Conservation (phyloP, 2,888 invertebrate genomes). For the Scelioninae gen. 1 region DNA sequence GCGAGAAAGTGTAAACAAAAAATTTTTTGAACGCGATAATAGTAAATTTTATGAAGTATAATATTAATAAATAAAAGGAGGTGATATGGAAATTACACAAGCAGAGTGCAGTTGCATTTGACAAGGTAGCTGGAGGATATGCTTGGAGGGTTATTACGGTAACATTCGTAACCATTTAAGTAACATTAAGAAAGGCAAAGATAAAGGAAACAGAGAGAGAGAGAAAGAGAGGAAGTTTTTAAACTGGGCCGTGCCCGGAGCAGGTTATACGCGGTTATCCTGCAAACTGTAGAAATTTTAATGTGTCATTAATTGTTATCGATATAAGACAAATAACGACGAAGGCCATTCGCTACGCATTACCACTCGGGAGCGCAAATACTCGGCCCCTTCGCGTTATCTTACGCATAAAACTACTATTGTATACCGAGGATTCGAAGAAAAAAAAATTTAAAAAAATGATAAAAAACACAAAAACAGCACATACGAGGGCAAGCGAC, state of each 20-base stretch:
- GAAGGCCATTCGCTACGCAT: slow-evolving; percentile 72
- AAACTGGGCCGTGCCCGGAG: slow-evolving; percentile 79
- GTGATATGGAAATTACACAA: slow-evolving; percentile 14
- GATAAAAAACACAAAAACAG: no score
- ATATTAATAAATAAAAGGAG: slow-evolving; percentile 46
- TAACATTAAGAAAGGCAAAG: slow-evolving; percentile 38
- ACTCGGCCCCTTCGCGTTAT: slow-evolving; percentile 76
- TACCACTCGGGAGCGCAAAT: slow-evolving; percentile 72
- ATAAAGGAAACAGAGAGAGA: slow-evolving; percentile 36
- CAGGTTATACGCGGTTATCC: slow-evolving; percentile 77
- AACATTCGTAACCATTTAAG: slow-evolving; percentile 39
- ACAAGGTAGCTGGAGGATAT: slow-evolving; percentile 36
- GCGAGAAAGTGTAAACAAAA: slow-evolving; percentile 79
- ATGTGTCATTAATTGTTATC: slow-evolving; percentile 83
- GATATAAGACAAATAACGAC: slow-evolving; percentile 78
- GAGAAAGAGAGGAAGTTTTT: slow-evolving; percentile 71
- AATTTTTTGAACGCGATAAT: slow-evolving; percentile 74
- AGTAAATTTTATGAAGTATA: slow-evolving; percentile 65
- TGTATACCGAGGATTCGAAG: slow-evolving; percentile 74
- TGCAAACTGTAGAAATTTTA: slow-evolving; percentile 82
- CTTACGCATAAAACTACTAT: slow-evolving; percentile 73
- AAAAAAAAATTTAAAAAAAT: no score
- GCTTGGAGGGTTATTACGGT: slow-evolving; percentile 44
- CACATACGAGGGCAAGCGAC: no score
- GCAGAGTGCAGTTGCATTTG: slow-evolving; percentile 46